A percentile compares a stretch with the other conserved stretches of the same genome.
These are phyloP conservation scores for Cydia amplana DNA, from an alignment of 1,140 invertebrate species.

Conservation along the genomic window DNA sequence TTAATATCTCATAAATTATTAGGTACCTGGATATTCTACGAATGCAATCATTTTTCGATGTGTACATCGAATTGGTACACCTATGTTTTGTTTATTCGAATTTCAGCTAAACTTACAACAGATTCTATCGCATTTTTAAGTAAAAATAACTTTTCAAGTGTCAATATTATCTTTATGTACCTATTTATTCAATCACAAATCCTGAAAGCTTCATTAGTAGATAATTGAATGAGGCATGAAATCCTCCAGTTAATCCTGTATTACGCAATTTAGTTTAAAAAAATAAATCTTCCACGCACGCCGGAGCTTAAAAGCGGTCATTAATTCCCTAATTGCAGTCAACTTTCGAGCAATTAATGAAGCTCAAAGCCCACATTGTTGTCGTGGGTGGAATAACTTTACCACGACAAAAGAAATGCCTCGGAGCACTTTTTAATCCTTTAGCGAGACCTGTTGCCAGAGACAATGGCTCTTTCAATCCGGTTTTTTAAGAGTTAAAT, in stretches of 20 bases:
- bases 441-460: constrained; percentile 13
- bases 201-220: no score
- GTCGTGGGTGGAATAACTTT: constrained; percentile 5
- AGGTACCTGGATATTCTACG: no score
- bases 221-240: no score
- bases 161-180: no score
- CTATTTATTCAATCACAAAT: no score
- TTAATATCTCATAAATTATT: no score
- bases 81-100: no score
- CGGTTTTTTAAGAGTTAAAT: constrained; percentile 5
- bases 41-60: no score
- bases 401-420: constrained; percentile 20
- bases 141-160: no score
- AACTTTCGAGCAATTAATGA: constrained; percentile 25
- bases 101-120: no score
- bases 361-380: constrained; percentile 12
- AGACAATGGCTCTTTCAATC: constrained; percentile 22
- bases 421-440: constrained; percentile 27
- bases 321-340: constrained; percentile 19
- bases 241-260: neutral
- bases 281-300: constrained; percentile 4
- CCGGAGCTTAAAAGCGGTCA: neutral
- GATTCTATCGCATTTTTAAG: no score
- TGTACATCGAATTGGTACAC: no score
- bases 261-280: neutral